Percentiles rank a stretch among this genome's conserved stretches.
phyloP scores from a whole-genome alignment of 2,113 vertebrate genomes.

The Lipophrys pholis region DNA sequence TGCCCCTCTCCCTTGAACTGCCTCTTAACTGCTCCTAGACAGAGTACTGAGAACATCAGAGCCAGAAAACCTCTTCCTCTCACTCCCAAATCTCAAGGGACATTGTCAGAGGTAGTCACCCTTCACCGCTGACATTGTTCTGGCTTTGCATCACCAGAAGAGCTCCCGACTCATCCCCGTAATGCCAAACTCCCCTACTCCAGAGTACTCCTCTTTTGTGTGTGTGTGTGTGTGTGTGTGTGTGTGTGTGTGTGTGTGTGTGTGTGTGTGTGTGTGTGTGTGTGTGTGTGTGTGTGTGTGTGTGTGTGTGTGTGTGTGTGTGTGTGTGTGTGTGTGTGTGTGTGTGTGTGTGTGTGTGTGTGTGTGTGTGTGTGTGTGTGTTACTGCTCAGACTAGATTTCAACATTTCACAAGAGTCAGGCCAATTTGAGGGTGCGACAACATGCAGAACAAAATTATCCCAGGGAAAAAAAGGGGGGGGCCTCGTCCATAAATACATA shows the following conservation, averaged over 20 bases:
- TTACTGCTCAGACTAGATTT: slow-evolving; percentile 59
- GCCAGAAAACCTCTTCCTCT: slow-evolving; percentile 56
- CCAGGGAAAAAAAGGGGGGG: slow-evolving; percentile 66
- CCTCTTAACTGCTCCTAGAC: slow-evolving; percentile 52
- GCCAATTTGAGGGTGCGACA: slow-evolving; percentile 73
- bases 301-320: no score
- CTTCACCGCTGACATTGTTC: slow-evolving; percentile 71
- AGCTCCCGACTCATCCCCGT: slow-evolving; percentile 30
- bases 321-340: slow-evolving; percentile 14
- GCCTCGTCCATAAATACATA: slow-evolving; percentile 82
- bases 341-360: no score
- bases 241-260: no score
- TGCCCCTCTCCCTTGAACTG: slow-evolving; percentile 27
- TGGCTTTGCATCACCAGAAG: slow-evolving; percentile 56
- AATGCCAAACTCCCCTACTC: slow-evolving; percentile 45
- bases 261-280: no score
- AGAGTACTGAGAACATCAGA: slow-evolving; percentile 25
- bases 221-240: neutral
- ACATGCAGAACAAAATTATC: slow-evolving; percentile 74
- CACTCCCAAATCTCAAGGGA: slow-evolving; percentile 68
- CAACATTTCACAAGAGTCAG: slow-evolving; percentile 50
- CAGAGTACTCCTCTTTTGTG: slow-evolving; percentile 40
- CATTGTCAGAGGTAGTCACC: slow-evolving; percentile 75
- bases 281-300: no score
- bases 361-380: slow-evolving; percentile 11